These are phyloP conservation scores for Drosophila nasuta DNA, from an alignment of 1,140 invertebrate species.

Conservation along the genomic window DNA sequence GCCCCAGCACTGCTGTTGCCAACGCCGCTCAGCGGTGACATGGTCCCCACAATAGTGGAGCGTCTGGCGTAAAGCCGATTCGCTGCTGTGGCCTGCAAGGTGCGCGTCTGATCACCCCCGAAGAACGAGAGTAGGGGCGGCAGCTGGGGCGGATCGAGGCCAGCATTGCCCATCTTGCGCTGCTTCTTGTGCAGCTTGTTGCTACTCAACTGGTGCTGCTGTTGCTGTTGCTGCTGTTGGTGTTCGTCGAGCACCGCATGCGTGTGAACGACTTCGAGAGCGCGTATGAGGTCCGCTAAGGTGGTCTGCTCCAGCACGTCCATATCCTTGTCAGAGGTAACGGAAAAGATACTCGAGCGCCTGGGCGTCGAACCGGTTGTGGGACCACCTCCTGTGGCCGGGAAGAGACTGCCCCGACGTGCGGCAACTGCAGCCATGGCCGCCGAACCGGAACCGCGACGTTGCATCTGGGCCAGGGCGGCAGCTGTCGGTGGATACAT, in stretches of 20 bases:
- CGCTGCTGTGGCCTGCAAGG: constrained; percentile 62
- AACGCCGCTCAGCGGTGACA: constrained; percentile 46
- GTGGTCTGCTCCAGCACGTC: constrained; percentile 91
- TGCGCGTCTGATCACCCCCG: constrained; percentile 64
- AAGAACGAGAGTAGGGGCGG: constrained; percentile 76
- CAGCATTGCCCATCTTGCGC: constrained; percentile 87
- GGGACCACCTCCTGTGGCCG: constrained; percentile 45
- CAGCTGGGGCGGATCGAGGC: constrained; percentile 84
- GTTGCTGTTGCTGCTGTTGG: constrained; percentile 51
- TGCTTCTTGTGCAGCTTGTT: constrained; percentile 62
- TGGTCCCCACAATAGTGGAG: constrained; percentile 78
- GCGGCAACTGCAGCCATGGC: constrained; percentile 70
- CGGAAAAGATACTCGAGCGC: constrained; percentile 86
- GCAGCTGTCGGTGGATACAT: constrained; percentile 65
- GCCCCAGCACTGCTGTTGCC: constrained; percentile 5
- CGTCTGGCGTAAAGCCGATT: constrained; percentile 78
- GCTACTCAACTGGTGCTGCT: constrained; percentile 18
- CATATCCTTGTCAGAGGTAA: constrained; percentile 86
- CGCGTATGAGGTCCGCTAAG: constrained; percentile 90
- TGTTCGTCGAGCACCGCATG: constrained; percentile 78
- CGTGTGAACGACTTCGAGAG: constrained; percentile 88
- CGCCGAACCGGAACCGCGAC: constrained; percentile 82
- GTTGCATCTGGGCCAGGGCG: constrained; percentile 72
- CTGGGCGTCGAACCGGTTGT: constrained; percentile 59
- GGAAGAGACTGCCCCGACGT: constrained; percentile 76